Evolutionary conservation across 1,140 invertebrate genomes (phyloP), one percentile per base, ranked within the genome.

Genomic region (Bilobella aurantiaca): DNA sequence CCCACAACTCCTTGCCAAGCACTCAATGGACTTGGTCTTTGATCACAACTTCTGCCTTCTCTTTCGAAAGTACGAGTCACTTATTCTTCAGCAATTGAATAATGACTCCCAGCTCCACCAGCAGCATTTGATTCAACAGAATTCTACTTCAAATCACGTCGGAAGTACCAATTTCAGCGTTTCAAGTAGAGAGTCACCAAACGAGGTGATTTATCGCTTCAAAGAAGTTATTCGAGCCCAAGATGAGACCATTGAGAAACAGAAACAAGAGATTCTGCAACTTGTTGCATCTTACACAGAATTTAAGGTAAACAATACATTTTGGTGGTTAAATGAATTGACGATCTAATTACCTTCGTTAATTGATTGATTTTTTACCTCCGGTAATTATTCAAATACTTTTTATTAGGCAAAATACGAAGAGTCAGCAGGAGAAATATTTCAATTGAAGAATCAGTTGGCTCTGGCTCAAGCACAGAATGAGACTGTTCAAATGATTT

Each of bases 11-110:
- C 81, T 84, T 34, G 86, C 85, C 16, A 88, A 86, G 75, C 79
- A 85, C 68, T 79, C 90, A 3, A 80, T 79, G 14, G 91, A 97
- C 70, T 80, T 98, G 23, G 79, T 96, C 28, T 83, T 98, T 60
- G 96, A 99, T 78, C 93, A 93, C 78, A 91, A 97, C 77, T 99
- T 98, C 80, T 96, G 92, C 74, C 86, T 86, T 74, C 78, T 96
- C 14, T 91, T 90, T 72, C 92, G 91, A 88, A 91, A 81, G 81
- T 85, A 72, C 23, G 68, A 72, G 56, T 47, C 64, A 27, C 63
- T 70, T 1, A 63, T 72, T 49, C 56, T 67, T 42, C 37, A 66
- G 1, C 64, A 71, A 42, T 42, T 73, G 18, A 71, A 28, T 42
- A 46, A 29, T 31, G 56, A 58, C 57, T 47, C 59, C 21, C 25